Base-by-base conservation (phyloP, 2,888 invertebrate species). In the Lepidochitona cinerea region DNA sequence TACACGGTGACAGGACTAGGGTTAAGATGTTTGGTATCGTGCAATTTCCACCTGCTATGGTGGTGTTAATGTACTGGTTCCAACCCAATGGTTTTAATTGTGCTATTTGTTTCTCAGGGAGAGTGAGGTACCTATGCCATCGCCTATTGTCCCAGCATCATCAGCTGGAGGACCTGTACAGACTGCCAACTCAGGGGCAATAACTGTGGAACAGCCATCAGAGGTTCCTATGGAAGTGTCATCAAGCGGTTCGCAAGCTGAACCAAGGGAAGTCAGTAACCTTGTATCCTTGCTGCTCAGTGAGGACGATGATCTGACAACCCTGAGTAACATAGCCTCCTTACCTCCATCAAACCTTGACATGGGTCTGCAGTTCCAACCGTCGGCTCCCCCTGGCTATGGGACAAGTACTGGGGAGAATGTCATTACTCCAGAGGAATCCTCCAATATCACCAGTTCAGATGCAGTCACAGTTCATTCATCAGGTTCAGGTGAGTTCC, bases 381-480 rank as follows among this genome's bases (percentile, higher is more conserved):
- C 73, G 0, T 54, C 69, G 32, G 37, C 73, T 7, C 72, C 71
- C 29, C 36, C 73, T 37, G 41, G 18, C 59, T 36, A 37, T 32
- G 74, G 37, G 29, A 53, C 52, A 70, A n/a, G 75, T 74, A 53
- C 75, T 66, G 66, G 66, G 18, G 59, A 59, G 29, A 59, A 23
- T 4, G 66, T 72, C 69, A 82, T 85, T 41, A 84, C 84, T 32
- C 85, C 87, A 36, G 84, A 85, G 68, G 84, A 83, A 53, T 76
- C 83, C 0, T 85, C 87, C 0, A 84, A 83, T 68, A 81, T 86
- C 53, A 85, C 84, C 32, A 85, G 83, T 71, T 84, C 85, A 26
- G 83, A 84, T 81, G 84, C 83, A 37, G 84, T 84, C 65, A 85
- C 84, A 54, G 79, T 85, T 12, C 84, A 84, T 66, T 85, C 85